Conservation (phyloP, 1,140 invertebrate species). For the Rhagoletis pomonella region DNA sequence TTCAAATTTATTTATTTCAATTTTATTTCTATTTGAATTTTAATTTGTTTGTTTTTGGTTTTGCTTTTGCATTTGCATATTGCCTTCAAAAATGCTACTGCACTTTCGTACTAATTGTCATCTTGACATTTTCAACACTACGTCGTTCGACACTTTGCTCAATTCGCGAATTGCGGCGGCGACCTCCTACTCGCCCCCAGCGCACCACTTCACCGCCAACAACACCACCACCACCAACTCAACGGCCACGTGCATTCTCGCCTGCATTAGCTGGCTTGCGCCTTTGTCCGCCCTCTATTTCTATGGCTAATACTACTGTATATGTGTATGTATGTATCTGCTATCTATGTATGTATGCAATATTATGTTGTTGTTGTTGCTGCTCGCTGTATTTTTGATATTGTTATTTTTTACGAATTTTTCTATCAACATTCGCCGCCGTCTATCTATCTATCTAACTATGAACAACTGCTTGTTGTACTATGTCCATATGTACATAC, state of each 20-base stretch:
- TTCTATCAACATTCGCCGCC: conserved; percentile 54
- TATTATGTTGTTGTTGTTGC: conserved; percentile 20
- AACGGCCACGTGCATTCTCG: conserved; percentile 32
- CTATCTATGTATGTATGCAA: background rate
- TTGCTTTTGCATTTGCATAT: conserved; percentile 34
- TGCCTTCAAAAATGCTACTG: conserved; percentile 52
- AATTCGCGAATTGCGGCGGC: background rate
- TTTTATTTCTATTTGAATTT: conserved; percentile 26
- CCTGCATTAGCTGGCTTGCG: conserved; percentile 26
- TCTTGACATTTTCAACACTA: conserved; percentile 54
- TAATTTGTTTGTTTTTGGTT: conserved; percentile 16
- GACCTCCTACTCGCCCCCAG: background rate
- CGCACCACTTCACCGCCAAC: background rate
- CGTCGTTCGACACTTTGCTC: conserved; percentile 51
- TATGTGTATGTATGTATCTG: background rate
- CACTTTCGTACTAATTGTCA: conserved; percentile 52
- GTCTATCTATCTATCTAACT: conserved; percentile 60
- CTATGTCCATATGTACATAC: background rate
- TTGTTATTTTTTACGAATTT: conserved; percentile 60
- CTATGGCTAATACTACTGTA: background rate
- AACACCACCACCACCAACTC: background rate
- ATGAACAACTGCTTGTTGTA: background rate
- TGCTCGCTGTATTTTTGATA: conserved; percentile 43
- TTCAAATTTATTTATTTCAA: conserved; percentile 28
- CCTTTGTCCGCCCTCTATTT: conserved; percentile 40